Percentiles rank a stretch among this genome's conserved stretches.
Evolutionary conservation across 2,113 vertebrate species (phyloP).

Genomic region (Cisticola juncidis): DNA sequence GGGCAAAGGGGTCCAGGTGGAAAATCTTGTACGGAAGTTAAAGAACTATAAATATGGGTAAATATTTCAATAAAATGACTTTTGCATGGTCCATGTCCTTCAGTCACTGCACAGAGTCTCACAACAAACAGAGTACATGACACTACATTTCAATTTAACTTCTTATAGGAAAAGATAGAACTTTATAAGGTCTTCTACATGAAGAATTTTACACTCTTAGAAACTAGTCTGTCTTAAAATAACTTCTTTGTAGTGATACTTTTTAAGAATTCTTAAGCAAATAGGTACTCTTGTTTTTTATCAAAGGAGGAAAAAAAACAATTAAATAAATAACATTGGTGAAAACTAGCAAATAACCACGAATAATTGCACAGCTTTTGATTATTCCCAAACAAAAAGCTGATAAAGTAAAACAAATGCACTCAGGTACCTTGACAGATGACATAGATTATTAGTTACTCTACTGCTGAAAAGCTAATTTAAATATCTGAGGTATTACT

Average conservation of each 20-base stretch:
- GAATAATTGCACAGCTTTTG: neutral
- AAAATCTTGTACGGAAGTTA: neutral
- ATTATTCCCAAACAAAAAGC: neutral
- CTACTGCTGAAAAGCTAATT: neutral
- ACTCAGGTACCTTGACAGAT: neutral
- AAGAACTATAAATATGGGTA: neutral
- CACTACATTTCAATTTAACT: neutral
- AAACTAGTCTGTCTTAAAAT: neutral
- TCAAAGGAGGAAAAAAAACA: neutral
- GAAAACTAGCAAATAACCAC: neutral
- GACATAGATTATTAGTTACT: neutral
- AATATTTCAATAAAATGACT: neutral
- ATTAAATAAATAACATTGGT: neutral
- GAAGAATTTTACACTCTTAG: neutral
- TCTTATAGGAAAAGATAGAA: neutral
- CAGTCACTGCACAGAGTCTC: neutral
- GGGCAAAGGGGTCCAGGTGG: neutral
- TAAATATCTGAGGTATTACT: neutral
- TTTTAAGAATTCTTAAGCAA: neutral
- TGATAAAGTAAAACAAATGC: neutral
- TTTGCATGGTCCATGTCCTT: no score
- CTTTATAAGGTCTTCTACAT: neutral
- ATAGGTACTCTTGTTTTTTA: neutral
- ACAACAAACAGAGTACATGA: fast-evolving
- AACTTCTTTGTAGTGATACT: neutral